Percentiles rank a stretch among this genome's conserved stretches.
Conservation (phyloP, 2,113 vertebrate species). For the Chionomys nivalis region DNA sequence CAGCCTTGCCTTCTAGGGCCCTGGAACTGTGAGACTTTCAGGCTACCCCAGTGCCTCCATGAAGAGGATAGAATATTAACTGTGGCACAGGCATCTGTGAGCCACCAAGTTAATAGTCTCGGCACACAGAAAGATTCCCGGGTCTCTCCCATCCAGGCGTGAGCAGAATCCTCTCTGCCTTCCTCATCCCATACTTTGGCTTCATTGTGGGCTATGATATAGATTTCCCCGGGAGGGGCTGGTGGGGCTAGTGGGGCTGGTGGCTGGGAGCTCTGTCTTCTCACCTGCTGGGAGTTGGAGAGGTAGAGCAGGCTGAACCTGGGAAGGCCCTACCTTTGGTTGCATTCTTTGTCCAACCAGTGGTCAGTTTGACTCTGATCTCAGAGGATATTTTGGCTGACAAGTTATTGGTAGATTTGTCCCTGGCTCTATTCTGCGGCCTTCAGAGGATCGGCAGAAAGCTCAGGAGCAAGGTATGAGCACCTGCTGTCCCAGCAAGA, state of each 20-base stretch:
- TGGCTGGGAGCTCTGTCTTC: not conserved
- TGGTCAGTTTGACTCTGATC: not conserved
- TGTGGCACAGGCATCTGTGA: not conserved
- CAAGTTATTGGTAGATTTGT: rapidly evolving
- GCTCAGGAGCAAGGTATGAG: rapidly evolving
- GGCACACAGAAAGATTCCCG: rapidly evolving
- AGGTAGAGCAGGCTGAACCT: not conserved
- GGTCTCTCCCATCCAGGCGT: not conserved
- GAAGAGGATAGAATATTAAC: not conserved
- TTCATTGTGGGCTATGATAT: not conserved
- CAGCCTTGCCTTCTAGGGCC: not conserved
- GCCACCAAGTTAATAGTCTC: rapidly evolving
- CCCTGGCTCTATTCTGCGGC: rapidly evolving
- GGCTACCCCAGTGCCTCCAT: not conserved
- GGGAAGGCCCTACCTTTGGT: not conserved
- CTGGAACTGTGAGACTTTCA: not conserved
- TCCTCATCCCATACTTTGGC: not conserved
- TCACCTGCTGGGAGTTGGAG: not conserved
- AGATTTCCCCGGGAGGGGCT: not conserved
- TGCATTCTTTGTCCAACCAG: not conserved
- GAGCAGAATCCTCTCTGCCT: not conserved
- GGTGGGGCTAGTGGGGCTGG: not conserved
- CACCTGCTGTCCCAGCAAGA: rapidly evolving
- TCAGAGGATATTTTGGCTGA: not conserved
- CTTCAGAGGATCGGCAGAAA: not conserved